phyloP scores from a whole-genome alignment of 2,113 vertebrate genomes.

The Dasyornis broadbenti region DNA sequence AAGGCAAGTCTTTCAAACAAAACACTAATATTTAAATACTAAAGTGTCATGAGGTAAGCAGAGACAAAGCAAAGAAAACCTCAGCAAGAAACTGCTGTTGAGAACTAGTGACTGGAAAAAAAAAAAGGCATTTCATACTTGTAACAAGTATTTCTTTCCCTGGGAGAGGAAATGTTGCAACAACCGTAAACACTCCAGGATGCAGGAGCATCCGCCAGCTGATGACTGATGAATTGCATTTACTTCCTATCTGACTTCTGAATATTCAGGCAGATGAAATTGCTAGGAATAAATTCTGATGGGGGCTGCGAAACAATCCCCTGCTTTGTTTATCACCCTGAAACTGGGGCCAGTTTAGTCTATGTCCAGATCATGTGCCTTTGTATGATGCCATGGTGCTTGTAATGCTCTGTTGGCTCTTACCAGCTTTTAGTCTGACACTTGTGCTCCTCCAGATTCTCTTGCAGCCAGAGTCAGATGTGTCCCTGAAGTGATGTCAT shows the following conservation, averaged over 20 bases:
- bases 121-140: not conserved
- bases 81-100: not conserved
- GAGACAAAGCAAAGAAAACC: slow-evolving; percentile 4
- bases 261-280: not conserved
- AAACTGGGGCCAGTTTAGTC: not conserved
- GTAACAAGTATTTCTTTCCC: not conserved
- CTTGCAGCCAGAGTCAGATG: not conserved
- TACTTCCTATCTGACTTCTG: slow-evolving; percentile 15
- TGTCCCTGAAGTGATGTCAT: not conserved
- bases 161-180: slow-evolving; percentile 3
- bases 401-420: not conserved
- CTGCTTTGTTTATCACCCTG: not conserved
- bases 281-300: not conserved
- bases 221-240: slow-evolving; percentile 12
- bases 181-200: not conserved
- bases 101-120: not conserved
- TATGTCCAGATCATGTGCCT: not conserved
- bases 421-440: not conserved
- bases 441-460: not conserved
- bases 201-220: not conserved
- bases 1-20: not conserved
- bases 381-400: not conserved
- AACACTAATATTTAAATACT: not conserved
- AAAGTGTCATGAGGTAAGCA: not conserved
- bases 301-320: not conserved